phyloP scores from a whole-genome alignment of 1,140 invertebrate species.

The Tenebrio molitor region DNA sequence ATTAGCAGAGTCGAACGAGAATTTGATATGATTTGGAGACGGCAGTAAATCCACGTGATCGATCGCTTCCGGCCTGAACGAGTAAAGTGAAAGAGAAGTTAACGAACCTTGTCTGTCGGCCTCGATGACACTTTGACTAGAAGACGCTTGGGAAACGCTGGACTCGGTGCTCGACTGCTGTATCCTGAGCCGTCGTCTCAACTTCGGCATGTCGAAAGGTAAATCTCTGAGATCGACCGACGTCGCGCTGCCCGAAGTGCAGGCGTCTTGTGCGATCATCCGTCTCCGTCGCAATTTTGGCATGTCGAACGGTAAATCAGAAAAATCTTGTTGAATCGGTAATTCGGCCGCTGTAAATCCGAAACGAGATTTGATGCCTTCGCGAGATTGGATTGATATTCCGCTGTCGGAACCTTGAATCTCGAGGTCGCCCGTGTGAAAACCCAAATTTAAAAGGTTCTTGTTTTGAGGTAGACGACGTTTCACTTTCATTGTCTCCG shows the following conservation, averaged over 20 bases:
- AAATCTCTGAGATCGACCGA: slow-evolving; percentile 83
- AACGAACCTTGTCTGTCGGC: slow-evolving; percentile 70
- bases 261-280: slow-evolving; percentile 72
- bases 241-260: slow-evolving; percentile 79
- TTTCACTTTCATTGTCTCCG: slow-evolving; percentile 70
- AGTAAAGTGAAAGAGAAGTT: slow-evolving; percentile 20
- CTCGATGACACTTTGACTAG: slow-evolving; percentile 82
- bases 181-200: slow-evolving; percentile 77
- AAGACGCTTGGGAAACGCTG: slow-evolving; percentile 82
- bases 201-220: slow-evolving; percentile 91
- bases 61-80: slow-evolving; percentile 12
- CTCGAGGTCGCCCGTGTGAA: slow-evolving; percentile 77
- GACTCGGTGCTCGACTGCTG: slow-evolving; percentile 71
- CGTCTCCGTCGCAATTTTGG: slow-evolving; percentile 85
- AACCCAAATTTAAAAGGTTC: slow-evolving; percentile 79
- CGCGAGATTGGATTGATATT: slow-evolving; percentile 85
- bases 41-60: slow-evolving; percentile 36
- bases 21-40: slow-evolving; percentile 30
- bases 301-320: slow-evolving; percentile 89
- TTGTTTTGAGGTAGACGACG: slow-evolving; percentile 80
- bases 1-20: slow-evolving; percentile 36
- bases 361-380: slow-evolving; percentile 77
- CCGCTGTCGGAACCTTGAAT: slow-evolving; percentile 88
- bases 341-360: slow-evolving; percentile 64
- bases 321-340: slow-evolving; percentile 71